Evolutionary conservation across 64 coral and sea anemone species (phyloP).

Genomic region (Dendronephthya gigantea): DNA sequence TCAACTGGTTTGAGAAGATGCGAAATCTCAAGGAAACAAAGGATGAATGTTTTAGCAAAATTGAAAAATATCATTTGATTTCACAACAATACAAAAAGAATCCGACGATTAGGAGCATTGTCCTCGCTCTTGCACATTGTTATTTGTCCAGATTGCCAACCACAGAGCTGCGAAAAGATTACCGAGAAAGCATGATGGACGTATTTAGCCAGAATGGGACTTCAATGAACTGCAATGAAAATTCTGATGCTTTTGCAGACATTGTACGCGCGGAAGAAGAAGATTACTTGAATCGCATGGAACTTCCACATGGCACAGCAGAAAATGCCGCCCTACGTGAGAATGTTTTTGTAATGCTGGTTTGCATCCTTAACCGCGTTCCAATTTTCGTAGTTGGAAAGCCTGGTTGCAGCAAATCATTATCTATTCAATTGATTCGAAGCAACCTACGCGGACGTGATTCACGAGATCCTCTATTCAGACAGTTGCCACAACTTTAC

Average conservation of each 20-base stretch:
- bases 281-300: constrained; percentile 54
- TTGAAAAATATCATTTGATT: not conserved
- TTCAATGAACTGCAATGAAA: not conserved
- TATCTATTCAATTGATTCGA: constrained; percentile 57
- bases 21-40: not conserved
- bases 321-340: constrained; percentile 58
- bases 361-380: constrained; percentile 53
- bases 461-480: constrained; percentile 46
- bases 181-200: constrained; percentile 22
- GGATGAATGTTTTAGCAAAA: not conserved
- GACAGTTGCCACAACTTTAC: constrained; percentile 46
- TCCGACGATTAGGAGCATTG: constrained; percentile 7
- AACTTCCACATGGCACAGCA: constrained; percentile 46
- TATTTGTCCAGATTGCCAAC: constrained; percentile 56
- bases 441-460: constrained; percentile 54
- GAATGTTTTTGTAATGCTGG: constrained; percentile 62
- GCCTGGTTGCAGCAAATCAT: constrained; percentile 60
- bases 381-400: constrained; percentile 65
- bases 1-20: constrained; percentile 58
- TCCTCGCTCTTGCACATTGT: constrained; percentile 69
- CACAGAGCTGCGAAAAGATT: constrained; percentile 19
- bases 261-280: constrained; percentile 50
- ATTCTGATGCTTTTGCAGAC: not conserved
- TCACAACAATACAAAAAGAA: not conserved
- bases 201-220: not conserved